phyloP scores from a whole-genome alignment of 2,888 invertebrate species.

The Eledone cirrhosa region DNA sequence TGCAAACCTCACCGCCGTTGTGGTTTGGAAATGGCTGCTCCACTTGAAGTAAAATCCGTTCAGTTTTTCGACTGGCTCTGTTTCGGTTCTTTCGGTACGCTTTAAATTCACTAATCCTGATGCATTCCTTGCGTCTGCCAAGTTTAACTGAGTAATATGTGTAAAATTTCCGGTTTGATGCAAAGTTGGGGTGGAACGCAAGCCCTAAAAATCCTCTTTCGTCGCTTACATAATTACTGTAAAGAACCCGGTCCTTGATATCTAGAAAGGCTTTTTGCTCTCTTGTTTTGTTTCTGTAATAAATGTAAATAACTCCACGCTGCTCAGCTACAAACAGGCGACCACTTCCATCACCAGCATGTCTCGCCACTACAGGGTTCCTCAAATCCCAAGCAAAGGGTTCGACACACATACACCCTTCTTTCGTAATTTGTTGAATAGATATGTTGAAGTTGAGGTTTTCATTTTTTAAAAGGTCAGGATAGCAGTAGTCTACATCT shows the following conservation, averaged over 20 bases:
- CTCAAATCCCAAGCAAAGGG: slow-evolving; percentile 39
- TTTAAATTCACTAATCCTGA: slow-evolving; percentile 47
- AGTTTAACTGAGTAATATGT: slow-evolving; percentile 51
- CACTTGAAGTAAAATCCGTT: slow-evolving; percentile 54
- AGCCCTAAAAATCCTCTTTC: slow-evolving; percentile 59
- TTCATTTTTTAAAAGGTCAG: slow-evolving; percentile 51
- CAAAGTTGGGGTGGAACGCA: slow-evolving; percentile 59
- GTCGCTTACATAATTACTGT: slow-evolving; percentile 44
- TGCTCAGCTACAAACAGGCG: slow-evolving; percentile 61
- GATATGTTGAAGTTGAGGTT: slow-evolving; percentile 45
- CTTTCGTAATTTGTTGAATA: slow-evolving; percentile 39
- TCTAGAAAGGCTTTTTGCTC: slow-evolving; percentile 51
- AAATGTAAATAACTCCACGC: slow-evolving; percentile 52
- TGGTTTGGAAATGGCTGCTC: slow-evolving; percentile 60
- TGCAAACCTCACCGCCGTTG: slow-evolving; percentile 63
- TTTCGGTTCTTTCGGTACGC: slow-evolving; percentile 45
- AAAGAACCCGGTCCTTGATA: slow-evolving; percentile 40
- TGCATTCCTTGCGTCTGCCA: slow-evolving; percentile 36
- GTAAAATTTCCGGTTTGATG: slow-evolving; percentile 54
- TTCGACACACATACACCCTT: slow-evolving; percentile 61
- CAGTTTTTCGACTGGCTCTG: slow-evolving; percentile 42
- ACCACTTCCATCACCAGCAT: slow-evolving; percentile 56
- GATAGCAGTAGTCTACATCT: slow-evolving; percentile 60
- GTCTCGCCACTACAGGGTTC: slow-evolving; percentile 52
- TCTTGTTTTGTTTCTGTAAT: slow-evolving; percentile 42